Base-by-base conservation (phyloP, 2,888 invertebrate genomes). In the Chesias legatella region DNA sequence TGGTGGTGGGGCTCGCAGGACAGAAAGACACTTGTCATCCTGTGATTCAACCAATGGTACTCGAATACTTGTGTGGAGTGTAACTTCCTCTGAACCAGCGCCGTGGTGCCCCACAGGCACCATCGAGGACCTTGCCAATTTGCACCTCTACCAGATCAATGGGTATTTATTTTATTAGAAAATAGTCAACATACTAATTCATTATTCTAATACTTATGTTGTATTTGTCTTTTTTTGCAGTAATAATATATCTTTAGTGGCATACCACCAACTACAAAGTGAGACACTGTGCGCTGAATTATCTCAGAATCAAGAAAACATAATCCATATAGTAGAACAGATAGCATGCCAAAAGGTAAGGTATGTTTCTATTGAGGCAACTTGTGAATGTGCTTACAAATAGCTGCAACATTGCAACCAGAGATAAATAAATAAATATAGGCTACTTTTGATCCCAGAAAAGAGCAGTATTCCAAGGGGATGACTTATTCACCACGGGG, bases 51-150 rank as follows among this genome's bases (percentile, higher is more conserved):
- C 51, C 4, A 51, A 45, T 22, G 63, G 67, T 7, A 51, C 75
- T 0, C 63, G 90, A 75, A 85, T 95, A 29, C 88, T 95, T 11
- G 92, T 96, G 27, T 98, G 97, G 97, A 96, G 96, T 79, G 92
- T 94, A 58, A 92, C 93, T 24, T 92, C 93, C 52, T 94, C 94
- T 48, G 97, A 97, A 72, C 95, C 97, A 0, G 96, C 95, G 63
- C 97, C 98, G 0, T 98, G 98, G 98, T 94, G 95, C 65, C 98
- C 98, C 7, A 10, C 36, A 11, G 36, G 45, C 28, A 90, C 94
- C 29, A 92, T 96, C 58, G 94, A 95, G 69, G 96, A 98, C 74
- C 91, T 95, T 54, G 95, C 97, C 5, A 98, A 98, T 78, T 90
- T 97, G 43, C 94, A 96, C 67, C 89, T 98, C 0, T 95, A 97